Evolutionary conservation across 2,113 vertebrate species (phyloP).

Genomic region (Gadus chalcogrammus): DNA sequence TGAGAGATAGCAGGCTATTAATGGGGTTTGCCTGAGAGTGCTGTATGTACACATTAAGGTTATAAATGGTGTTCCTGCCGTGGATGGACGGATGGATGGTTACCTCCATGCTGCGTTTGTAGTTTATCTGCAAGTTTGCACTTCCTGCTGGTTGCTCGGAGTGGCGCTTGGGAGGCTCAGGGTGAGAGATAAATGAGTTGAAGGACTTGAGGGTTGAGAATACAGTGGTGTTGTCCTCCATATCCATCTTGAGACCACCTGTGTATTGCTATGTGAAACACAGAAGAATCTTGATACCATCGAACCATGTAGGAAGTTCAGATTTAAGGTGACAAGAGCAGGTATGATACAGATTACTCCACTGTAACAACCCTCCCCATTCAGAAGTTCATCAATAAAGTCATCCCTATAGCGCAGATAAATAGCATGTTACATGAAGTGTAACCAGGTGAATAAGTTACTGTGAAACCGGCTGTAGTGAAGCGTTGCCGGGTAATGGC

Average conservation of each 20-base stretch:
- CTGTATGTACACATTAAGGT: not conserved
- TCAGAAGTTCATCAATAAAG: no score
- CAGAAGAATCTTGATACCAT: not conserved
- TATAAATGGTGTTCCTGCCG: no score
- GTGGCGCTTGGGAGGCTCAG: slow-evolving; percentile 55
- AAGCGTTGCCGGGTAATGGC: no score
- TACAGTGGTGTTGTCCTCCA: slow-evolving; percentile 86
- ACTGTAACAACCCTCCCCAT: no score
- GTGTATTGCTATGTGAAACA: not conserved
- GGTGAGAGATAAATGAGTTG: slow-evolving; percentile 80
- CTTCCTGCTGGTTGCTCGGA: slow-evolving; percentile 35
- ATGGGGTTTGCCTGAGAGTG: not conserved
- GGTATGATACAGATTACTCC: not conserved
- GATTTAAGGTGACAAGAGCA: no score
- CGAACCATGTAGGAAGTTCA: not conserved
- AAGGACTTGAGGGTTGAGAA: slow-evolving; percentile 86
- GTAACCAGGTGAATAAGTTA: no score
- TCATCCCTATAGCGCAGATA: no score
- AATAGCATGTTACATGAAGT: no score
- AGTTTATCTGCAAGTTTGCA: slow-evolving; percentile 78
- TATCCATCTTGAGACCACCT: slow-evolving; percentile 49
- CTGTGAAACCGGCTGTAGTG: no score
- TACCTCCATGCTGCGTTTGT: slow-evolving; percentile 88
- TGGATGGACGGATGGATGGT: not conserved
- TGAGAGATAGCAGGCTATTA: slow-evolving; percentile 39